These are phyloP conservation scores for Papilio protenor DNA, from an alignment of 2,888 invertebrate genomes.

Conservation along the genomic window DNA sequence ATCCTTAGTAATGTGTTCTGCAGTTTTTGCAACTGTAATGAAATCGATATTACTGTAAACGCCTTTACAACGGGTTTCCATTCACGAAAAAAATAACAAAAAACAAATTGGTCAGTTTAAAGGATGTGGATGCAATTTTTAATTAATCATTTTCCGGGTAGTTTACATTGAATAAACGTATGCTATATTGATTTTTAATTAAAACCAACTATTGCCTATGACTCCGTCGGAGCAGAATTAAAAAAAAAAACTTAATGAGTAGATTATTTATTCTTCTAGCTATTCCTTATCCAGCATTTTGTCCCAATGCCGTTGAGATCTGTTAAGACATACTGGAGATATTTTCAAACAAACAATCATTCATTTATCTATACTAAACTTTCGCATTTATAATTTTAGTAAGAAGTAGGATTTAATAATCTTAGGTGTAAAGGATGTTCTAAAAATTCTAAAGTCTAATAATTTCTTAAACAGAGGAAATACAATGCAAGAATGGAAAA, in stretches of 20 bases:
- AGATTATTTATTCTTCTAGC: neutral
- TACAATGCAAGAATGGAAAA: neutral
- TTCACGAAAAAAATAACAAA: slow-evolving; percentile 1
- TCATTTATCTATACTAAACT: no score
- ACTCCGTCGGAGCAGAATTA: neutral
- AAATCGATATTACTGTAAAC: slow-evolving; percentile 10
- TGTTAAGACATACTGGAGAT: no score
- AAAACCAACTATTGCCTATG: neutral
- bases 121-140: slow-evolving; percentile 18
- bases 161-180: neutral
- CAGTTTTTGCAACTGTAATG: slow-evolving; percentile 3
- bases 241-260: no score
- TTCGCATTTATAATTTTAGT: no score
- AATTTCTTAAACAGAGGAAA: neutral
- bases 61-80: neutral
- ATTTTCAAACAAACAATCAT: no score
- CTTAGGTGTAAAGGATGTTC: neutral
- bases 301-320: no score
- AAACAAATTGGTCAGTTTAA: neutral
- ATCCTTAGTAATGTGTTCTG: neutral
- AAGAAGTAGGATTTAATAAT: no score
- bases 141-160: neutral
- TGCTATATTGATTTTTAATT: neutral
- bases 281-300: no score
- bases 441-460: neutral